Percentiles rank a stretch among this genome's conserved stretches.
phyloP scores from a whole-genome alignment of 53 echinoderm and acorn worm species.

The Holothuria scabra region DNA sequence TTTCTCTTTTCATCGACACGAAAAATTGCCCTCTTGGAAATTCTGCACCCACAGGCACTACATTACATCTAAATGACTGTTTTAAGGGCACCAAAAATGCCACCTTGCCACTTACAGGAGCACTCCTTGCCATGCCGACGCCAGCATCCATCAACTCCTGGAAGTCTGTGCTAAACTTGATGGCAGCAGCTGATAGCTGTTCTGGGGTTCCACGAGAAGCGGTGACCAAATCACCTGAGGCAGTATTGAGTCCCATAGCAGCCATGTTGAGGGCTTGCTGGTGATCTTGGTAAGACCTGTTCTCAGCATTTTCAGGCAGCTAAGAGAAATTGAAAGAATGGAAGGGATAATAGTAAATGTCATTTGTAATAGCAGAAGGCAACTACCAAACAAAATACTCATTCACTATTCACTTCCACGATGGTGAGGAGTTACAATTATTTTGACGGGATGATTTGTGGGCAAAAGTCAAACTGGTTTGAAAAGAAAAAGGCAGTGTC shows the following conservation, averaged over 20 bases:
- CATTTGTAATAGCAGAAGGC: no score
- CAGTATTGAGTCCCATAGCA: slow-evolving; percentile 84
- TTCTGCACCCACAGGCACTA: no score
- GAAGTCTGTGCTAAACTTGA: slow-evolving; percentile 85
- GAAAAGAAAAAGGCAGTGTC: no score
- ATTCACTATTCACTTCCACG: no score
- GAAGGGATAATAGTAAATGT: background rate
- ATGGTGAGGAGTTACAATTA: no score
- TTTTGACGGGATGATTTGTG: no score
- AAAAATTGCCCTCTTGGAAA: no score
- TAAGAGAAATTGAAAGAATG: slow-evolving; percentile 4
- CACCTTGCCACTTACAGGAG: slow-evolving; percentile 68
- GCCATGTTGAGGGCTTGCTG: slow-evolving; percentile 86
- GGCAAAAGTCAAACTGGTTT: no score
- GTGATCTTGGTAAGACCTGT: slow-evolving; percentile 83
- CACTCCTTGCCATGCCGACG: slow-evolving; percentile 91
- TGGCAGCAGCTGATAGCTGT: slow-evolving; percentile 81
- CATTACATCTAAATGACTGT: no score
- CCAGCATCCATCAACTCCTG: slow-evolving; percentile 89
- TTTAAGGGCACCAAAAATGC: no score
- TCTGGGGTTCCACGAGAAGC: slow-evolving; percentile 84
- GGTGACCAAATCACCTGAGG: slow-evolving; percentile 79
- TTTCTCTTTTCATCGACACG: no score
- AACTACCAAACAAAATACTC: no score
- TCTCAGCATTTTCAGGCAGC: slow-evolving; percentile 37